Conservation (phyloP, 2,797 vertebrate genomes). For the Acanthis flammea region DNA sequence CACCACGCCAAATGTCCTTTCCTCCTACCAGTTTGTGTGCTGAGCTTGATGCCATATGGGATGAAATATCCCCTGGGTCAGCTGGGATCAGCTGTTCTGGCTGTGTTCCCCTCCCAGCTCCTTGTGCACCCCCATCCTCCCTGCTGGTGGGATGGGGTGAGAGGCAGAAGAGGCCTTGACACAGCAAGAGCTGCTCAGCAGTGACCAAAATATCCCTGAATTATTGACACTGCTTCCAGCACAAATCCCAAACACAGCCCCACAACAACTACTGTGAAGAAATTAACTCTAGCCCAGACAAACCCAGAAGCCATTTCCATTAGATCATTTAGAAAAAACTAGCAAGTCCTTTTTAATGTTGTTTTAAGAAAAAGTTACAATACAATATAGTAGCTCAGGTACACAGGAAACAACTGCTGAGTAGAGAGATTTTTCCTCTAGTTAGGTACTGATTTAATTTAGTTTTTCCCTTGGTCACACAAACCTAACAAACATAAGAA, state of each 20-base stretch:
- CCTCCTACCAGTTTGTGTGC: background rate
- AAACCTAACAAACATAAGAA: background rate
- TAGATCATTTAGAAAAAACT: background rate
- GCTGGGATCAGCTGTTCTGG: rapidly evolving
- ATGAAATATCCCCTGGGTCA: background rate
- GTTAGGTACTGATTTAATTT: background rate
- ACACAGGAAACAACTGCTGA: background rate
- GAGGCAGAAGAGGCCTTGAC: background rate
- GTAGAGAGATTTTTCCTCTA: background rate
- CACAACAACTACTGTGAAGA: background rate
- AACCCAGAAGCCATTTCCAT: background rate
- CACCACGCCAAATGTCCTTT: background rate
- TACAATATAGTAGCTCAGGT: background rate
- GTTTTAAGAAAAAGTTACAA: background rate
- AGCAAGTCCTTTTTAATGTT: background rate
- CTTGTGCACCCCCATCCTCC: background rate
- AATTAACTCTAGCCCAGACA: background rate
- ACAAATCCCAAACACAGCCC: background rate
- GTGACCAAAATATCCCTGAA: background rate
- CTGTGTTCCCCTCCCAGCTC: background rate
- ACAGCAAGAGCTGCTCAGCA: background rate
- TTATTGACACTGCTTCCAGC: background rate
- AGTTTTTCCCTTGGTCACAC: background rate
- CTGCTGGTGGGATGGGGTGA: rapidly evolving
- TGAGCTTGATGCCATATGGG: background rate